These are phyloP conservation scores for Drosophila longiperda DNA, from an alignment of 2,888 invertebrate genomes.

Conservation along the genomic window DNA sequence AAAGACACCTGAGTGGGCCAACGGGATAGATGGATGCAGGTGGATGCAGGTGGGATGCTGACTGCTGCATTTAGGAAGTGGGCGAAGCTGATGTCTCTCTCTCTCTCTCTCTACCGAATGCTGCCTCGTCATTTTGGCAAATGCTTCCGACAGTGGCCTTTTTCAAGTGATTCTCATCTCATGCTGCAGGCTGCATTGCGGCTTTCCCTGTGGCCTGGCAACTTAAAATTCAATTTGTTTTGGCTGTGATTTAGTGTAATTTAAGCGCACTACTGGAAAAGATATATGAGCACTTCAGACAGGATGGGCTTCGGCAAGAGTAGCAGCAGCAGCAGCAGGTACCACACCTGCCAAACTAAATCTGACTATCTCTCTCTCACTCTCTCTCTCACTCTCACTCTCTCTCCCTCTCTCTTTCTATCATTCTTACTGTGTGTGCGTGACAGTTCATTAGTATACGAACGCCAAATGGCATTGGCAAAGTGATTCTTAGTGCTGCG, in stretches of 20 bases:
- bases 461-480: conserved; percentile 60
- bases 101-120: conserved; percentile 19
- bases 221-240: conserved; percentile 79
- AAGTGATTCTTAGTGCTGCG: conserved; percentile 61
- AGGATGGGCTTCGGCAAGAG: conserved; percentile 5
- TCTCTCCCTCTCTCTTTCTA: not conserved
- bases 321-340: not conserved
- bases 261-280: conserved; percentile 69
- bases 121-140: conserved; percentile 74
- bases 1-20: conserved; percentile 60
- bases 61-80: not conserved
- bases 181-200: conserved; percentile 71
- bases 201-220: conserved; percentile 60
- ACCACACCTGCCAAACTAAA: conserved; percentile 19
- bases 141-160: conserved; percentile 40
- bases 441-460: conserved; percentile 74
- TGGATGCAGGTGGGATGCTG: not conserved
- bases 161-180: conserved; percentile 71
- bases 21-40: not conserved
- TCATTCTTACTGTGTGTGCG: conserved; percentile 31
- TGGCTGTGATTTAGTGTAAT: conserved; percentile 78
- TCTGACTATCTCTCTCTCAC: conserved; percentile 4
- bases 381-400: not conserved
- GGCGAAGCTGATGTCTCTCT: conserved; percentile 9
- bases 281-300: conserved; percentile 71